phyloP scores from a whole-genome alignment of 2,797 vertebrate species.

The Cynodonichthys magdalenae region DNA sequence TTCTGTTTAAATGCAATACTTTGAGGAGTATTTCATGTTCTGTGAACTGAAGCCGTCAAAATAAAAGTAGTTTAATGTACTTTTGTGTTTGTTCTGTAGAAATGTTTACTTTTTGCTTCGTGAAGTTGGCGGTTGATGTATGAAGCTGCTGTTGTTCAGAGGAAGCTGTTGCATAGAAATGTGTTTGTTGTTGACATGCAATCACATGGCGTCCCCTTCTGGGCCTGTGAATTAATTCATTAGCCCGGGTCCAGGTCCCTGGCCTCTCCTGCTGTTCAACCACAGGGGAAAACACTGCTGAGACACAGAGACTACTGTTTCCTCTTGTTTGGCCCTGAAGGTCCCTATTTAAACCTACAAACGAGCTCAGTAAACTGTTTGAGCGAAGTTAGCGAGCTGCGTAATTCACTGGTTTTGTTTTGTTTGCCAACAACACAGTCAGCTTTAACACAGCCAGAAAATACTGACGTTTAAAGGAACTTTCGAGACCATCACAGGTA shows the following conservation, averaged over 20 bases:
- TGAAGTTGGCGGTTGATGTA: neutral
- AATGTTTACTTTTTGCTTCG: slow-evolving; percentile 7
- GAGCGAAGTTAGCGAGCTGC: slow-evolving; percentile 51
- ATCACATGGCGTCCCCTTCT: slow-evolving; percentile 50
- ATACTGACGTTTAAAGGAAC: slow-evolving; percentile 17
- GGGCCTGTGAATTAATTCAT: slow-evolving; percentile 62
- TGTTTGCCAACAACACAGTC: slow-evolving; percentile 36
- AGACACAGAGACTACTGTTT: slow-evolving; percentile 64
- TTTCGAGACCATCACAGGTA: neutral
- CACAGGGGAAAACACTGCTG: slow-evolving; percentile 48
- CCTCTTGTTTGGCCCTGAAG: slow-evolving; percentile 42
- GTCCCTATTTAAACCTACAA: slow-evolving; percentile 58
- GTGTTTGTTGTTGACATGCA: slow-evolving; percentile 37
- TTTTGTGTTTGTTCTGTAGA: neutral
- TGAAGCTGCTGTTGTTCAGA: neutral
- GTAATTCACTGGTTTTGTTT: slow-evolving; percentile 42
- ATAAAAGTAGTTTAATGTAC: neutral
- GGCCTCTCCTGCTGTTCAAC: slow-evolving; percentile 51
- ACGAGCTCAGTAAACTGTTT: slow-evolving; percentile 55
- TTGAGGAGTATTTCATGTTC: neutral
- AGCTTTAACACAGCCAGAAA: slow-evolving; percentile 17
- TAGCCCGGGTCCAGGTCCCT: slow-evolving; percentile 57
- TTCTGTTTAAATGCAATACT: neutral
- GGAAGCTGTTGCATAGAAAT: neutral
- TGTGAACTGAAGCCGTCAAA: neutral